Evolutionary conservation across 2,797 vertebrate species (phyloP).

Genomic region (Paguma larvata): DNA sequence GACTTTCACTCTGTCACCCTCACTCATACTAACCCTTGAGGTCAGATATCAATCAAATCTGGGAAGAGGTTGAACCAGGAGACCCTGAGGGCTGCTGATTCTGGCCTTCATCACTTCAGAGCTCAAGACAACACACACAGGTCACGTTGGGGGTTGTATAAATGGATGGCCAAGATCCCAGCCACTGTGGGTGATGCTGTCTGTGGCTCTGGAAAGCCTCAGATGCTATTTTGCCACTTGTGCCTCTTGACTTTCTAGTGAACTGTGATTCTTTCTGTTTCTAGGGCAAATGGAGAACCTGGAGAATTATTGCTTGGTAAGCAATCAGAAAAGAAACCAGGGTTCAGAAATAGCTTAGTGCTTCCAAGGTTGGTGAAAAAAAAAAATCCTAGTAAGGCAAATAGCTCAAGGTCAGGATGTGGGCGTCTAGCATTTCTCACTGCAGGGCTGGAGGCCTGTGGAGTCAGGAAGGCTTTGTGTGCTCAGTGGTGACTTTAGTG

Average conservation of each 20-base stretch:
- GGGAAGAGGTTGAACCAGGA: neutral
- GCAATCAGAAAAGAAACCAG: conserved; percentile 82
- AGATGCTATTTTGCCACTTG: neutral
- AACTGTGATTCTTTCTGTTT: conserved; percentile 19
- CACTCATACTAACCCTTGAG: neutral
- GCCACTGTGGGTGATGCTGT: rapidly evolving
- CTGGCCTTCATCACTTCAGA: neutral
- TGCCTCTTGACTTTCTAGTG: conserved; percentile 3
- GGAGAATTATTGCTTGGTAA: conserved; percentile 81
- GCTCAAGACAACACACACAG: neutral
- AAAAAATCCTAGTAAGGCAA: conserved; percentile 76
- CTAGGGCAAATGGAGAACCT: conserved; percentile 59
- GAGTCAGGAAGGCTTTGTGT: neutral
- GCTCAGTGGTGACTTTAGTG: neutral
- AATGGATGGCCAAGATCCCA: neutral
- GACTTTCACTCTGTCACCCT: neutral
- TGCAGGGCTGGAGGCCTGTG: neutral
- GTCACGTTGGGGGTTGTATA: neutral
- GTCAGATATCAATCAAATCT: neutral
- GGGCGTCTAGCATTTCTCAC: conserved; percentile 36
- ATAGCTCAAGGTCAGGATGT: conserved; percentile 77
- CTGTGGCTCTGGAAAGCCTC: neutral
- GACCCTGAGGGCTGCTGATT: neutral
- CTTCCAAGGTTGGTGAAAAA: conserved; percentile 71
- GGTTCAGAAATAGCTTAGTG: conserved; percentile 79